Evolutionary conservation across 2,888 invertebrate genomes (phyloP).

Genomic region (Athetis lepigone): DNA sequence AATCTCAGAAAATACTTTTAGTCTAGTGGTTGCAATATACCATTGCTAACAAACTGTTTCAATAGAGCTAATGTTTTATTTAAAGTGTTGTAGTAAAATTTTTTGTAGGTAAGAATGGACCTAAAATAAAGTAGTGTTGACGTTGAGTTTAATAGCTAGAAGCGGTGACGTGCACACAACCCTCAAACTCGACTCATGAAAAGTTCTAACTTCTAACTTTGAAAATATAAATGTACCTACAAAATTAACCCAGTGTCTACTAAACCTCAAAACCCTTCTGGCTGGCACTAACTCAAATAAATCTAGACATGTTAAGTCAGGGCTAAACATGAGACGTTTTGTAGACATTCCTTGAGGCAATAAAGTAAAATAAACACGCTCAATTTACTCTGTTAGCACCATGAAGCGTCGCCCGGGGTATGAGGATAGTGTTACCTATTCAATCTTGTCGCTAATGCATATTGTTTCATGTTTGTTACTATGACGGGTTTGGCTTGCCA

Average conservation of each 20-base stretch:
- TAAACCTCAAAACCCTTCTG: background rate
- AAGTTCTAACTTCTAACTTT: no score
- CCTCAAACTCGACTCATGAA: no score
- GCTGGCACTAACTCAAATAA: background rate
- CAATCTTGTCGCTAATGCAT: slow-evolving; percentile 20
- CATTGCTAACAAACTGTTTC: no score
- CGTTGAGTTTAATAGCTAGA: no score
- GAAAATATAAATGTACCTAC: no score
- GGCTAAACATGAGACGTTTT: background rate
- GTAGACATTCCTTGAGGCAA: background rate
- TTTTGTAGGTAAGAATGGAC: no score
- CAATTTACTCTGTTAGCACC: slow-evolving; percentile 4
- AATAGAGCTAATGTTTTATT: no score
- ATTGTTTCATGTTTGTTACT: slow-evolving; percentile 24
- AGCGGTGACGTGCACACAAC: no score
- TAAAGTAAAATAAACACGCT: slow-evolving; percentile 10
- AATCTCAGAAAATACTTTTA: background rate
- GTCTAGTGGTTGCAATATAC: background rate
- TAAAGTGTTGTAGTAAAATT: no score
- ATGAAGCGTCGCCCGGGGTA: background rate
- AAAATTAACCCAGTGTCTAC: background rate
- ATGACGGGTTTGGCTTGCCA: slow-evolving; percentile 7
- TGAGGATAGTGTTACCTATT: slow-evolving; percentile 10
- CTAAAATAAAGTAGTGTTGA: no score
- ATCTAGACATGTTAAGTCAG: background rate